A percentile compares a stretch with the other conserved stretches of the same genome.
These are phyloP conservation scores for Brevimyrus niger DNA, from an alignment of 2,113 vertebrate species.

Conservation along the genomic window DNA sequence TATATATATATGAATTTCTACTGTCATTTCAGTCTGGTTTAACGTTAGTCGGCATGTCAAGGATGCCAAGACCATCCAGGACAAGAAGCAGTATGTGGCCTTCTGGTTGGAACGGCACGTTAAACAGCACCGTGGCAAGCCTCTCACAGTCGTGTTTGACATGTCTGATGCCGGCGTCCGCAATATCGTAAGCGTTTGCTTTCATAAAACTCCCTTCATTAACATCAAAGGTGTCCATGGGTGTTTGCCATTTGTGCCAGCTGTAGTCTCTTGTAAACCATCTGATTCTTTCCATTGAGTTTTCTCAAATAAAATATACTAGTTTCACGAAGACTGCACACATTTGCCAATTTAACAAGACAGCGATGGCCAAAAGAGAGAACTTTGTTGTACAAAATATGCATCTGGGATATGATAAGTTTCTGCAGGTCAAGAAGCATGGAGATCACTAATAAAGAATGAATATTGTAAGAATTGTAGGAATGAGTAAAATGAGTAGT, in stretches of 20 bases:
- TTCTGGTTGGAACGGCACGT: conserved; percentile 95
- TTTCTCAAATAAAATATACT: not conserved
- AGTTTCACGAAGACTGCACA: not conserved
- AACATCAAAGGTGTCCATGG: conserved; percentile 19
- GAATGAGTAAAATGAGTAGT: not conserved
- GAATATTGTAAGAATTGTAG: not conserved
- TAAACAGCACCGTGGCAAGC: conserved; percentile 84
- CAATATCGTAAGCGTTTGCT: conserved; percentile 77
- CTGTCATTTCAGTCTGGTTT: conserved; percentile 77
- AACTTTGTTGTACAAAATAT: not conserved
- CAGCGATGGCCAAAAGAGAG: not conserved
- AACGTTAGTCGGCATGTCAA: conserved; percentile 79
- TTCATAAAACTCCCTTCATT: not conserved
- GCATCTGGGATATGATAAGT: not conserved
- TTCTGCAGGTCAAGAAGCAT: not conserved
- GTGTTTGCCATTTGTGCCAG: conserved; percentile 38
- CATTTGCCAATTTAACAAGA: not conserved
- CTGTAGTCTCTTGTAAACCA: conserved; percentile 4
- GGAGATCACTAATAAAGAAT: not conserved
- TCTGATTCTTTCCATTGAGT: conserved; percentile 22
- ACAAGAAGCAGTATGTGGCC: conserved; percentile 91
- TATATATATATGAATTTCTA: not conserved
- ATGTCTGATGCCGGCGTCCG: conserved; percentile 85
- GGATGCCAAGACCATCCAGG: conserved; percentile 75
- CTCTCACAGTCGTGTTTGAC: conserved; percentile 89